Evolutionary conservation across 2,113 vertebrate species (phyloP).

Genomic region (Hypocryptadius cinnamomeus): DNA sequence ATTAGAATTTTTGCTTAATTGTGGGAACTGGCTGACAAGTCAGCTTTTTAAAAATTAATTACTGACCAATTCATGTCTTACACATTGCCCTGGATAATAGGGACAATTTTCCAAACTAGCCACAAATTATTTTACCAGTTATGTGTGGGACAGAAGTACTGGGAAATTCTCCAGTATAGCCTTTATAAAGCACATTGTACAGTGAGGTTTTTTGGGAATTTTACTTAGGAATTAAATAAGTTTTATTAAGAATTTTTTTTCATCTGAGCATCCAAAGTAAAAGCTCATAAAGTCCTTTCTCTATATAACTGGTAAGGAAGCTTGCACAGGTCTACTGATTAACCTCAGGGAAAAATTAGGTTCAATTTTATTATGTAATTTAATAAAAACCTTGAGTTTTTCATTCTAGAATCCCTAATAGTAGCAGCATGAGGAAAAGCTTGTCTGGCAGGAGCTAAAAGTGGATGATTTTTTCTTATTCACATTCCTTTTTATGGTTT

Average conservation of each 20-base stretch:
- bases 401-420: not conserved
- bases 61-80: not conserved
- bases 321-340: not conserved
- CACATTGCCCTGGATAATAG: not conserved
- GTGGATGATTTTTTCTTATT: not conserved
- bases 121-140: not conserved
- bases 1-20: not conserved
- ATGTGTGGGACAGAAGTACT: not conserved
- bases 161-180: not conserved
- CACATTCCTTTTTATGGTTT: not conserved
- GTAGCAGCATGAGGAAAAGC: not conserved
- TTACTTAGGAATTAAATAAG: not conserved
- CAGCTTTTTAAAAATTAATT: not conserved
- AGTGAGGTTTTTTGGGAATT: fast-evolving
- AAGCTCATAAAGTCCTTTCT: not conserved
- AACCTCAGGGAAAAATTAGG: not conserved
- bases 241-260: not conserved
- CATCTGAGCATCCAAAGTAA: not conserved
- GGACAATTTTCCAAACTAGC: not conserved
- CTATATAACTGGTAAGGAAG: not conserved
- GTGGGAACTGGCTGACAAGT: not conserved
- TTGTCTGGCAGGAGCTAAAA: not conserved
- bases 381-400: not conserved
- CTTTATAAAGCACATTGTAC: not conserved
- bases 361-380: not conserved